These are phyloP conservation scores for Amazona guildingii DNA, from an alignment of 2,113 vertebrate genomes.

Conservation along the genomic window DNA sequence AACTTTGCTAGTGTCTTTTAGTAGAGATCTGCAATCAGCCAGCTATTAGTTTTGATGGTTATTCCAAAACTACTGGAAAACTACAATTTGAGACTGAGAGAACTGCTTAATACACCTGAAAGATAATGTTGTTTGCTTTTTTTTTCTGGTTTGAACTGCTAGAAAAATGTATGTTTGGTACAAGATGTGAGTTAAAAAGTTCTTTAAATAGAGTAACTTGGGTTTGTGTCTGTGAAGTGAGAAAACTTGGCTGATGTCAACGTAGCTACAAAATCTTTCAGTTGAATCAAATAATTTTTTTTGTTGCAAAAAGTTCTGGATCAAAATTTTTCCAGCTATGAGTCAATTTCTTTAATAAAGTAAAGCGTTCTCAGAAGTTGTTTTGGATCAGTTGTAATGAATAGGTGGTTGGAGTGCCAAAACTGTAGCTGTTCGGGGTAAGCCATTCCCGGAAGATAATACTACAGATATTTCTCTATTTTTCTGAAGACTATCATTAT, in stretches of 20 bases:
- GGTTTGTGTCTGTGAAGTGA: not conserved
- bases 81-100: not conserved
- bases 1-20: not conserved
- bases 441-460: not conserved
- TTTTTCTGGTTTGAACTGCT: not conserved
- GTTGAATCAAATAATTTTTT: not conserved
- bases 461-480: not conserved
- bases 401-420: not conserved
- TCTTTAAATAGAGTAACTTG: not conserved
- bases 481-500: not conserved
- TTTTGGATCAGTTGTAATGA: not conserved
- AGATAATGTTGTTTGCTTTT: rapidly evolving
- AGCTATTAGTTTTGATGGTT: not conserved
- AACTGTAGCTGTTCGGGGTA: not conserved
- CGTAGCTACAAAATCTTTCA: not conserved
- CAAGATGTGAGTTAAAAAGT: not conserved
- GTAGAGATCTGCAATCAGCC: not conserved
- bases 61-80: not conserved
- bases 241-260: not conserved
- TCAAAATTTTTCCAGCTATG: not conserved
- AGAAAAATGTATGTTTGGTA: not conserved
- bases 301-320: not conserved
- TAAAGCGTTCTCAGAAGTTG: not conserved
- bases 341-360: not conserved
- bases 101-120: not conserved